Evolutionary conservation across 2,888 invertebrate species (phyloP), one percentile per base, ranked within the genome.

Genomic region (Elysia crispata): DNA sequence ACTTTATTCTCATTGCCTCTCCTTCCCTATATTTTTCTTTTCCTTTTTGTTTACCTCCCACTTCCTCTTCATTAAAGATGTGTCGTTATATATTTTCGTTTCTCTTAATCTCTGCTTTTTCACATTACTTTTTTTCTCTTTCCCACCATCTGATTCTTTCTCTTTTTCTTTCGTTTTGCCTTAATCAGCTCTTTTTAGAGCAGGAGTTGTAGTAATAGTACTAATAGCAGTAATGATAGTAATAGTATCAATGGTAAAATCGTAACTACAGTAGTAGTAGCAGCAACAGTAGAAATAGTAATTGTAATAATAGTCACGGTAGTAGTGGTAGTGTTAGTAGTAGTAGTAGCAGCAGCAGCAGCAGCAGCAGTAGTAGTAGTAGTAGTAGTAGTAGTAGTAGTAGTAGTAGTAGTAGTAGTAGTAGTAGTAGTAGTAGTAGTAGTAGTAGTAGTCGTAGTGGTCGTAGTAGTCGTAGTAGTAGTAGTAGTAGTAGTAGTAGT

Each of bases 331-430:
- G n/a, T n/a, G n/a, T n/a, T n/a, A n/a, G n/a, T n/a, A n/a, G n/a
- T n/a, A n/a, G n/a, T n/a, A n/a, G 54, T 64, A 79, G 73, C 64
- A 79, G 74, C 75, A 79, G 57, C 64, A 75, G 74, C 75, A 79
- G 74, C 64, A 75, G 57, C 49, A 75, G 57, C 64, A 75, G 57
- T 49, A 79, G 54, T 74, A 79, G 73, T 73, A 79, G 33, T 49
- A 75, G 67, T 74, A 74, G 66, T 79, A 80, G 80, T 80, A 80
- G 76, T 76, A 54, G 80, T 70, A 76, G 72, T 80, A 76, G 80
- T 75, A 69, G 72, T 80, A 70, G 80, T 67, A 76, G 76, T 76
- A 72, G 76, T 76, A 72, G 64, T 76, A 80, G 76, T 76, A 80
- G 76, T 72, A 76, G 72, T 80, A 80, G 76, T 70, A 76, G 80